A percentile compares a stretch with the other conserved stretches of the same genome.
Conservation (phyloP, 2,797 vertebrate genomes). For the Pipistrellus kuhlii region DNA sequence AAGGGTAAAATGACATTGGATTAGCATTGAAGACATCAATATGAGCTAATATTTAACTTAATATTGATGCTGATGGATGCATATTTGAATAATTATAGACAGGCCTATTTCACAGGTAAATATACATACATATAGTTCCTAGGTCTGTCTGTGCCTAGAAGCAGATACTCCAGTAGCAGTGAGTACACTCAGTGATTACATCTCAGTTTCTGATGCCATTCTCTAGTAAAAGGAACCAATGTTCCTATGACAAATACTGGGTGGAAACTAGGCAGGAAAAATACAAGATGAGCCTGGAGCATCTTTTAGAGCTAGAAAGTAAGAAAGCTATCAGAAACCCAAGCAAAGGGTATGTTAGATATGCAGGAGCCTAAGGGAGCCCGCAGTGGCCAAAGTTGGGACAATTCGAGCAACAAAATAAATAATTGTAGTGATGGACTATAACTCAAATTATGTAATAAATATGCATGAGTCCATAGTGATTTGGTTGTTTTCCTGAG, state of each 20-base stretch:
- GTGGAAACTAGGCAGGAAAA: background rate
- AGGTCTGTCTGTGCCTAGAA: background rate
- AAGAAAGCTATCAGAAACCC: background rate
- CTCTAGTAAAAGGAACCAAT: background rate
- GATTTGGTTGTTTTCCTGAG: no score
- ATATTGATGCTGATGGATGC: background rate
- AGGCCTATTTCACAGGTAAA: background rate
- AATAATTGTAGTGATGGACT: background rate
- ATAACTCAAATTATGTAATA: background rate
- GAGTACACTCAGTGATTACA: background rate
- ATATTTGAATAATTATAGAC: background rate
- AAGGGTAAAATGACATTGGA: background rate
- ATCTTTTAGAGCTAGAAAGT: background rate
- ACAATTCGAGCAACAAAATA: background rate
- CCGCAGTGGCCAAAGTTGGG: background rate
- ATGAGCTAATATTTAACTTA: background rate
- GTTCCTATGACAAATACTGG: background rate
- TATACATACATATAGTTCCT: background rate
- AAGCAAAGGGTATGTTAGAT: background rate
- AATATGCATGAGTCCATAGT: background rate
- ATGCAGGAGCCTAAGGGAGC: background rate
- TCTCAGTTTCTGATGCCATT: slow-evolving; percentile 1
- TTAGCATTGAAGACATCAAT: background rate
- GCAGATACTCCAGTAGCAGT: background rate
- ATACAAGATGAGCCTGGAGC: background rate